phyloP scores from a whole-genome alignment of 2,888 invertebrate genomes.

The Limnephilus lunatus region DNA sequence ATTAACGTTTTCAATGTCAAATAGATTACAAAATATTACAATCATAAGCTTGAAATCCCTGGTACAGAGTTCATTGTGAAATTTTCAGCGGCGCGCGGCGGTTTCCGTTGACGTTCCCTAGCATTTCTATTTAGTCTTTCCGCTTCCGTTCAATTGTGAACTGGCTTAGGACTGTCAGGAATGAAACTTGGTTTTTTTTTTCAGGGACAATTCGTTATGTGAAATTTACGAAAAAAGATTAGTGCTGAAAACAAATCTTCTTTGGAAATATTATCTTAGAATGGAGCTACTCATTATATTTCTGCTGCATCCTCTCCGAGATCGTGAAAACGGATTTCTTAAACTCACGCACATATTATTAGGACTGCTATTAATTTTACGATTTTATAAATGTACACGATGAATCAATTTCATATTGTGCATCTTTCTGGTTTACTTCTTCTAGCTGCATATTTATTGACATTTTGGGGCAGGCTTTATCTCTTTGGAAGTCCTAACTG shows the following conservation, averaged over 20 bases:
- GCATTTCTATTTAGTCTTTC: constrained; percentile 8
- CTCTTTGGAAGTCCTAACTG: not conserved
- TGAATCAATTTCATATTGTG: not conserved
- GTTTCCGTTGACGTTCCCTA: not conserved
- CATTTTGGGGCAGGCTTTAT: not conserved
- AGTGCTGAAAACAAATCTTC: not conserved
- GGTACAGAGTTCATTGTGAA: not conserved
- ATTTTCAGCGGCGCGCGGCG: not conserved
- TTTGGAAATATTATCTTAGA: not conserved
- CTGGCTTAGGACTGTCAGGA: constrained; percentile 1
- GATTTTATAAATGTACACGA: not conserved
- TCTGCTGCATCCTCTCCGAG: not conserved
- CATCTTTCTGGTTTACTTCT: not conserved
- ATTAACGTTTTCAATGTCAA: not conserved
- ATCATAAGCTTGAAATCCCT: not conserved
- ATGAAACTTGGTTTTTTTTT: constrained; percentile 67
- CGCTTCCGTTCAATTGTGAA: not conserved
- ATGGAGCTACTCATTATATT: not conserved
- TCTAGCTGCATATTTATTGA: not conserved
- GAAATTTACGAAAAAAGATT: not conserved
- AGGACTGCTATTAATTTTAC: too few species aligned
- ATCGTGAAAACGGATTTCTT: not conserved
- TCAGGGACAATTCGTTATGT: not conserved
- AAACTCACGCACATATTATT: not conserved
- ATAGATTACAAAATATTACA: not conserved